phyloP scores from a whole-genome alignment of 2,113 vertebrate species.

The Chaenogobius annularis region DNA sequence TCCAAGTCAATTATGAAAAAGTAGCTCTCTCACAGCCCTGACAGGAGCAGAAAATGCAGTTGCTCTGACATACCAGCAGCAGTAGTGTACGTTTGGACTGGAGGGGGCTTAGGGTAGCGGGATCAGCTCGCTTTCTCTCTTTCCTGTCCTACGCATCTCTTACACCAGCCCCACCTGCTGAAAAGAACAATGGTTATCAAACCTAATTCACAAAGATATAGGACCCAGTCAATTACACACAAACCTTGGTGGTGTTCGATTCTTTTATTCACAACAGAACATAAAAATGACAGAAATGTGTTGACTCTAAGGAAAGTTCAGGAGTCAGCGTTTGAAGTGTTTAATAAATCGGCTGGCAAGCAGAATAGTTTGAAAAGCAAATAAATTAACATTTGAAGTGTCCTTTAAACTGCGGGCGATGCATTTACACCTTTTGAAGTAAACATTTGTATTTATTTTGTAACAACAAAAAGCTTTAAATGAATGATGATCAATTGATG shows the following conservation, averaged over 20 bases:
- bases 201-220: background rate
- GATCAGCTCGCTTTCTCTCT: constrained; percentile 34
- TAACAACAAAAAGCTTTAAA: background rate
- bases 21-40: background rate
- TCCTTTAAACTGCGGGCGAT: background rate
- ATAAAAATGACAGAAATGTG: background rate
- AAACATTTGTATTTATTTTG: background rate
- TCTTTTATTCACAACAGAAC: background rate
- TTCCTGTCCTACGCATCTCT: constrained; percentile 55
- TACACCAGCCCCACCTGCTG: constrained; percentile 56
- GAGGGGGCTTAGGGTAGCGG: constrained; percentile 27
- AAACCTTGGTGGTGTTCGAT: background rate
- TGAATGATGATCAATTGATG: background rate
- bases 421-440: background rate
- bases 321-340: background rate
- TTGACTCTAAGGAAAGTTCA: background rate
- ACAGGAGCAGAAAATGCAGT: constrained; percentile 27
- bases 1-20: background rate
- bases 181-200: background rate
- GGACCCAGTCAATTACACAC: background rate
- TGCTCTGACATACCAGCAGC: constrained; percentile 21
- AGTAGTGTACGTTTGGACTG: constrained; percentile 36
- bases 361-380: background rate
- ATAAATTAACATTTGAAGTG: background rate
- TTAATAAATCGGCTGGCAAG: background rate